phyloP scores from a whole-genome alignment of 2,113 vertebrate genomes.

The Aptenodytes patagonicus region DNA sequence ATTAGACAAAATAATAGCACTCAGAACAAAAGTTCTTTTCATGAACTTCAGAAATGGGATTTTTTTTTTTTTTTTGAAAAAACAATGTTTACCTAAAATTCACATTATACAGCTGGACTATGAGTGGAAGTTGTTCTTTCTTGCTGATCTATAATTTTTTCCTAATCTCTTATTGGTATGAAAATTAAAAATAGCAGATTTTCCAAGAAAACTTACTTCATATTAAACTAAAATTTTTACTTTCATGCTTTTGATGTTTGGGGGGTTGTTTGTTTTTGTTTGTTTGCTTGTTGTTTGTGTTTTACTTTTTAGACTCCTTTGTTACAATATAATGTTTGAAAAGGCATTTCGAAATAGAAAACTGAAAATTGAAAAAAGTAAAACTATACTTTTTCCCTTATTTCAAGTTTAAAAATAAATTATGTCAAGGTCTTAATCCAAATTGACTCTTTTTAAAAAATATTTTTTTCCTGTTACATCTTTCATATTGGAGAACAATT shows the following conservation, averaged over 20 bases:
- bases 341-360: neutral
- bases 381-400: neutral
- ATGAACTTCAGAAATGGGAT: neutral
- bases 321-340: neutral
- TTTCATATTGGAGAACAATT: neutral
- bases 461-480: neutral
- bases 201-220: neutral
- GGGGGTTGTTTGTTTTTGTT: accelerated
- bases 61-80: neutral
- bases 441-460: neutral
- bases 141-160: neutral
- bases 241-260: neutral
- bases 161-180: neutral
- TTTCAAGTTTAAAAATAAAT: neutral
- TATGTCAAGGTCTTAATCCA: neutral
- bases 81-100: neutral
- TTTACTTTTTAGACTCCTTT: neutral
- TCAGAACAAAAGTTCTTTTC: neutral
- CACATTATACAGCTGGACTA: neutral
- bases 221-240: neutral
- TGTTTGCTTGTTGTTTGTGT: neutral
- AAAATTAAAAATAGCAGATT: neutral
- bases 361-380: neutral
- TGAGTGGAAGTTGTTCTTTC: neutral
- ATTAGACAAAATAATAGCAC: neutral